phyloP scores from a whole-genome alignment of 2,888 invertebrate species.

The Fragum fragum region DNA sequence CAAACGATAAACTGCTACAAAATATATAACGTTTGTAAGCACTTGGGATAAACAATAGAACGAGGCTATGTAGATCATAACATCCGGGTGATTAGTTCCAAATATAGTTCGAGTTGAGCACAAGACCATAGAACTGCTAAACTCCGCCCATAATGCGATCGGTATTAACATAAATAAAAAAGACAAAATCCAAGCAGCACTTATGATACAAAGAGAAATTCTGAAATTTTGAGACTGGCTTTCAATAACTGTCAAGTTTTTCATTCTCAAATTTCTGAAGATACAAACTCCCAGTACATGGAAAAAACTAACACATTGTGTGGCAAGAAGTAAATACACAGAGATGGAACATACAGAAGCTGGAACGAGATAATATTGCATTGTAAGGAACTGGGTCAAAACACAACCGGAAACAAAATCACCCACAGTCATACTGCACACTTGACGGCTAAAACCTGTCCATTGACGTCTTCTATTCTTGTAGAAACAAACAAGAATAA shows the following conservation, averaged over 20 bases:
- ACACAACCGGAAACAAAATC: neutral
- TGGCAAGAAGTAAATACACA: neutral
- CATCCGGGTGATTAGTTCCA: neutral
- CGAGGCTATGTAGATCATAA: neutral
- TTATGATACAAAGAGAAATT: neutral
- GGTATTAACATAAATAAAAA: neutral
- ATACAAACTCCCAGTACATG: neutral
- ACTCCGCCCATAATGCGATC: neutral
- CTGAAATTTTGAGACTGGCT: neutral
- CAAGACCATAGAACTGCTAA: neutral
- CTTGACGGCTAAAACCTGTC: neutral
- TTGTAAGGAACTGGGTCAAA: neutral
- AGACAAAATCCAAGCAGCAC: neutral
- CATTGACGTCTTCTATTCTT: neutral
- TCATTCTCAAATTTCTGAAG: neutral
- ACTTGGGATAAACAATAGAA: neutral
- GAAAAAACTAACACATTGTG: conserved; percentile 2
- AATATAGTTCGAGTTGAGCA: neutral
- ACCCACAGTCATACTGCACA: neutral
- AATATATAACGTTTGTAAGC: neutral
- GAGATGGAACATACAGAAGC: neutral
- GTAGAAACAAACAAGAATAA: neutral
- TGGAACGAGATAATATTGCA: neutral
- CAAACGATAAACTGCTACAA: neutral
- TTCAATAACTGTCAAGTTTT: neutral